These are phyloP conservation scores for Ganaspis sp. DNA, from an alignment of 1,140 invertebrate species.

Conservation along the genomic window DNA sequence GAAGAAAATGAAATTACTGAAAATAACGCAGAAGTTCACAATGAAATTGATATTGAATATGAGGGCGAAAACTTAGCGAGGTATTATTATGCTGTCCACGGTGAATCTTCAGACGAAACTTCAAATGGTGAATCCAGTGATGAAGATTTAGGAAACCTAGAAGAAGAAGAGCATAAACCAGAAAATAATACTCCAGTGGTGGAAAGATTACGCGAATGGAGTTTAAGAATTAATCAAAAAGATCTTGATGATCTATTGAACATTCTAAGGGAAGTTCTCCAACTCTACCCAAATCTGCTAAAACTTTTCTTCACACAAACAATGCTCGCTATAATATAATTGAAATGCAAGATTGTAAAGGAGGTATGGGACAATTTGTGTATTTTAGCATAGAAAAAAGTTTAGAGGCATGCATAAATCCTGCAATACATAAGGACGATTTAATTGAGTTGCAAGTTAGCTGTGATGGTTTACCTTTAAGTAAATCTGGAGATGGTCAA, in stretches of 20 bases:
- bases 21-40: neutral
- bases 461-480: conserved; percentile 40
- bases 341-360: conserved; percentile 32
- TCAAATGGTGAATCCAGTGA: neutral
- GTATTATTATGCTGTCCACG: neutral
- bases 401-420: conserved; percentile 35
- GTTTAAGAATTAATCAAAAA: neutral
- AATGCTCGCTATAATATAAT: conserved; percentile 7
- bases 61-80: neutral
- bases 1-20: too few species aligned
- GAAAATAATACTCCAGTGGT: neutral
- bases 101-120: neutral
- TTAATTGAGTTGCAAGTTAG: conserved; percentile 38
- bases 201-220: neutral
- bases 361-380: conserved; percentile 29
- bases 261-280: neutral
- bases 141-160: neutral
- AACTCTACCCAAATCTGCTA: neutral
- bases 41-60: neutral
- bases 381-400: conserved; percentile 38
- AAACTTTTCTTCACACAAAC: neutral
- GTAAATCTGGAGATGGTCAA: conserved; percentile 9
- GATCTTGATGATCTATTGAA: neutral
- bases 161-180: neutral
- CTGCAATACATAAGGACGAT: conserved; percentile 34